Evolutionary conservation across 2,797 vertebrate genomes (phyloP), one percentile per base, ranked within the genome.

Genomic region (Chloroceryle inda): DNA sequence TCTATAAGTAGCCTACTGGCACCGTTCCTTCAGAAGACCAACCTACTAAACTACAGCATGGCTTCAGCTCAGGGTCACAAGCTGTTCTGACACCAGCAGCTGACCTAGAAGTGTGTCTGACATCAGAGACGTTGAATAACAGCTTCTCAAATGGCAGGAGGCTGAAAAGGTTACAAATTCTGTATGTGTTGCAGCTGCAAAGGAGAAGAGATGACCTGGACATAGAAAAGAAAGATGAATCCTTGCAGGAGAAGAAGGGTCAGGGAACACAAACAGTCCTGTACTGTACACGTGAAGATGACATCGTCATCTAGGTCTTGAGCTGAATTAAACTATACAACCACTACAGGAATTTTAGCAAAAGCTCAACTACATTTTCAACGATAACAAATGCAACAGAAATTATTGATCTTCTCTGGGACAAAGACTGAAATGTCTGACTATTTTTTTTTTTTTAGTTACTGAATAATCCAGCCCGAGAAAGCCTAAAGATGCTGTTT

Each of bases 111-210:
- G 94, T 1, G 82, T 61, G 16, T 91, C 85, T 77, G 95, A 92
- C 92, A 92, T 58, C 69, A 83, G 86, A 87, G 85, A 85, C 88
- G 13, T 20, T 63, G 88, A 95, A 23, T 96, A 96, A 90, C 96
- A 95, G 73, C 96, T 96, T 95, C 96, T 96, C 96, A 96, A 95
- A 96, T 94, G 88, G 85, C 94, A 96, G 61, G 90, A 92, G 92
- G 33, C 49, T 94, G 76, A 88, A 97, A 97, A 97, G 96, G 96
- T 97, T 97, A 97, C 92, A 78, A 71, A 91, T 79, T 91, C 85
- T 92, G 63, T 13, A 7, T 6, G 71, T 8, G 7, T 45, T 92
- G 85, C 78, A 81, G 47, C 50, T 76, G 61, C 58, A 85, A 82
- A 75, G 89, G 50, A 87, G 26, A 89, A 94, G 85, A 84, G 6